phyloP scores from a whole-genome alignment of 2,113 vertebrate species.

The Crotophaga sulcirostris region DNA sequence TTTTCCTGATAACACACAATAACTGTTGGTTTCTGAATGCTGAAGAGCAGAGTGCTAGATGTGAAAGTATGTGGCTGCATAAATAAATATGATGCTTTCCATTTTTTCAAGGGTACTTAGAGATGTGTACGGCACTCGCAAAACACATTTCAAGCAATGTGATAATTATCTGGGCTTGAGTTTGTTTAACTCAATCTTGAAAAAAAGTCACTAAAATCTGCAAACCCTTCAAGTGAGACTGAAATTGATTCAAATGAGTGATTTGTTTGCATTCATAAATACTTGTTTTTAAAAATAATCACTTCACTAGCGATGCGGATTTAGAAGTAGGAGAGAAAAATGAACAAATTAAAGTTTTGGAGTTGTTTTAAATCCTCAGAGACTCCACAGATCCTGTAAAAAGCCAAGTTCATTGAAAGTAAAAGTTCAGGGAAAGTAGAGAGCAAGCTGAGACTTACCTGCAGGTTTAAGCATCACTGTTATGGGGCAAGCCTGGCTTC shows the following conservation, averaged over 20 bases:
- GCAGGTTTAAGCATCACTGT: not conserved
- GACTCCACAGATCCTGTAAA: not conserved
- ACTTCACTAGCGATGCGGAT: not conserved
- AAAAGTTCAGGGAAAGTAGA: too few species aligned
- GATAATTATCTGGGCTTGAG: not conserved
- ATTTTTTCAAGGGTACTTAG: not conserved
- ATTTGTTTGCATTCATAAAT: not conserved
- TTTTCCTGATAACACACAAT: not conserved
- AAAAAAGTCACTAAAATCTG: not conserved
- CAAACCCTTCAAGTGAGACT: not conserved
- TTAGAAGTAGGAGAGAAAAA: not conserved
- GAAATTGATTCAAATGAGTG: not conserved
- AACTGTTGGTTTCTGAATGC: not conserved
- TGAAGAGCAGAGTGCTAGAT: not conserved
- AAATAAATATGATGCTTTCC: not conserved
- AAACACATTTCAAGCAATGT: not conserved
- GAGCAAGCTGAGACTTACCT: not conserved
- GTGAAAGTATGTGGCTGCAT: not conserved
- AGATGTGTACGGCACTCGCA: not conserved
- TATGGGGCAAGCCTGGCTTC: not conserved
- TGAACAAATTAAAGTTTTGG: not conserved
- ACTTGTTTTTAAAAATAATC: not conserved
- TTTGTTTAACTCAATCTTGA: not conserved
- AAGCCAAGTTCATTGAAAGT: fast-evolving
- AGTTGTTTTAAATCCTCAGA: not conserved